Base-by-base conservation (phyloP, 92 coral and sea anemone genomes). In the Montipora capitata region DNA sequence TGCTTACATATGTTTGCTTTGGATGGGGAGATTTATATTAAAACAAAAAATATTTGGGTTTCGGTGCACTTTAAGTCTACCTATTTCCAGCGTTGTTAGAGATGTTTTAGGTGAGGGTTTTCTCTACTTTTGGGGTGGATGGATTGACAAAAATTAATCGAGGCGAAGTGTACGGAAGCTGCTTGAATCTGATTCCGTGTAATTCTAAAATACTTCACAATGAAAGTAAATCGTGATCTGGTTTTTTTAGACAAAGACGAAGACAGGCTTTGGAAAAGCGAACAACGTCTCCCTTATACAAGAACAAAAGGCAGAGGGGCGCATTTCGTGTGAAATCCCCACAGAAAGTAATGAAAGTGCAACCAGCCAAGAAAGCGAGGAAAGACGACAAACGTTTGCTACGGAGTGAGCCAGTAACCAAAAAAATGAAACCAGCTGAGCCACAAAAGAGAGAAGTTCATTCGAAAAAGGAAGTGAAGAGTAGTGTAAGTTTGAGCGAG, bases 401-500 rank as follows among this genome's bases (percentile, higher is more conserved):
- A 54, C 58, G 12, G 49, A 88, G 15, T 9, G 81, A 77, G 5
- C 16, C 67, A 8, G 62, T 11, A 18, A 42, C 62, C 39, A 52
- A 57, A 41, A 89, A 83, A 42, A 2, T 40, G 4, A 44, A 18
- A 63, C 41, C 10, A 35, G 35, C 15, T 8, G 64, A 64, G 44
- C 73, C 16, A 77, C 72, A 62, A 61, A 42, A 14, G 43, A 54
- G 16, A 10, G 20, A 49, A 51, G 64, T 13, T 2, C 20, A 16
- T 48, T 4, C 80, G 45, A 72, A 35, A 27, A 72, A 72, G 38
- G 59, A 11, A 39, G 15, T 18, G 69, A 57, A 71, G 58, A 59
- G 18, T 12, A 72, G 71, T 4, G 62, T 85, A 5, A 76, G 76
- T 15, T 72, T 98, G 63, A 96, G 98, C 72, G 99, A 98, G 56